These are phyloP conservation scores for Euplexia lucipara DNA, from an alignment of 2,888 invertebrate species.

Conservation along the genomic window DNA sequence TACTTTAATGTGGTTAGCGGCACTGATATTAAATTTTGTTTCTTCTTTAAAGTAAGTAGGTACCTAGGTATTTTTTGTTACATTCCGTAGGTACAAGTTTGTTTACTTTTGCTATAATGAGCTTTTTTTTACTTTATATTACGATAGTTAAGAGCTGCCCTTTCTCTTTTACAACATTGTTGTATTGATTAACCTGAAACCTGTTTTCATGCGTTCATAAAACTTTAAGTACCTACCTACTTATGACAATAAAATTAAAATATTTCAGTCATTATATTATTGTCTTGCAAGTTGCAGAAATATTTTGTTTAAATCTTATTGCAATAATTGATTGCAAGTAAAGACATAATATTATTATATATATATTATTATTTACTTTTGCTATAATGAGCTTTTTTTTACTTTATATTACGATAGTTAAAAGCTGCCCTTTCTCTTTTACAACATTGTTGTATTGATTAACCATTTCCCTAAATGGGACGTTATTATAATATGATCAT, in stretches of 20 bases:
- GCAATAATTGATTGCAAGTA: conserved; percentile 28
- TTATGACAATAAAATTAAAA: conserved; percentile 44
- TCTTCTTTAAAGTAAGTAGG: no score
- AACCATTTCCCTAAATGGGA: not conserved
- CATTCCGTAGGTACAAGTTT: no score
- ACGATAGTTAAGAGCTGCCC: not conserved
- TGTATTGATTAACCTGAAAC: not conserved
- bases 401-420: not conserved
- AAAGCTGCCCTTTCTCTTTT: not conserved
- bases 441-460: conserved; percentile 1
- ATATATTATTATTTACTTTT: conserved; percentile 19
- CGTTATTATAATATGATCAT: no score
- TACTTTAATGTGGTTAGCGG: no score
- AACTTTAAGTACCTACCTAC: no score
- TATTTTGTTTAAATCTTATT: conserved; percentile 15
- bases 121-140: not conserved
- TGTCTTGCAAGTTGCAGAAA: conserved; percentile 21
- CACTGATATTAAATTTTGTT: no score
- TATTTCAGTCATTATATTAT: conserved; percentile 36
- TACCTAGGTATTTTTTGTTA: no score
- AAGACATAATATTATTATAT: not conserved
- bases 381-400: not conserved
- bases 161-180: conserved; percentile 4
- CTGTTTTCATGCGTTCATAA: no score
- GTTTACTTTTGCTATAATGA: conserved; percentile 2